Evolutionary conservation across 92 coral and sea anemone species (phyloP).

Genomic region (Pocillopora grandis): DNA sequence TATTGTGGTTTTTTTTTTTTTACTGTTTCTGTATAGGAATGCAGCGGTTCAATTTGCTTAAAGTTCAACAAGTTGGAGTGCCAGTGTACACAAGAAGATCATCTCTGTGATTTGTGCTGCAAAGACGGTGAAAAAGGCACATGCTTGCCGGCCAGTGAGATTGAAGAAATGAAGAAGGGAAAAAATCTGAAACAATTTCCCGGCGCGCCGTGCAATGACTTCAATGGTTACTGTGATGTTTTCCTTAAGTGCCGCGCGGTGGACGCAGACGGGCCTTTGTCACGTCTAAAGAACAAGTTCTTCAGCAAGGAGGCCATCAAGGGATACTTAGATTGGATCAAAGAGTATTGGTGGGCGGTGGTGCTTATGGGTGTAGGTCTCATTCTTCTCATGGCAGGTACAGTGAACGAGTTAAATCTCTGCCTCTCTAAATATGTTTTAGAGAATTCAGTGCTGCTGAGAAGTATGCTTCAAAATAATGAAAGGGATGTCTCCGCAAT

Average conservation of each 20-base stretch:
- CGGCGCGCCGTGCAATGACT: slow-evolving; percentile 92
- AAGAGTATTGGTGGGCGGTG: slow-evolving; percentile 96
- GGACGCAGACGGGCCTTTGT: slow-evolving; percentile 97
- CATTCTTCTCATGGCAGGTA: slow-evolving; percentile 91
- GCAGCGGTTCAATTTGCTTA: slow-evolving; percentile 87
- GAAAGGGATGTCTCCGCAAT: too few species aligned
- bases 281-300: slow-evolving; percentile 86
- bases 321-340: slow-evolving; percentile 87
- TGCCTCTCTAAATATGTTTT: not conserved
- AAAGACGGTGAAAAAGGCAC: slow-evolving; percentile 15
- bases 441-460: too few species aligned
- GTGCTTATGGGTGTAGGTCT: slow-evolving; percentile 93
- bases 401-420: not conserved
- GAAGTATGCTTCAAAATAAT: too few species aligned
- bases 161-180: not conserved
- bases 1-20: not conserved
- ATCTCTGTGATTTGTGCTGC: slow-evolving; percentile 85
- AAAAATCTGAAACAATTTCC: slow-evolving; percentile 62
- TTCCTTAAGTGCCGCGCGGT: slow-evolving; percentile 90
- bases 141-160: slow-evolving; percentile 61
- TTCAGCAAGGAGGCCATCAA: slow-evolving; percentile 88
- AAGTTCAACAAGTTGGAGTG: slow-evolving; percentile 61
- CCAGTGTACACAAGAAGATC: slow-evolving; percentile 66
- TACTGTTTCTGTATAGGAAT: slow-evolving; percentile 47
- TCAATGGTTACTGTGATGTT: slow-evolving; percentile 96